Evolutionary conservation across 2,113 vertebrate species (phyloP).

Genomic region (Tiliqua scincoides): DNA sequence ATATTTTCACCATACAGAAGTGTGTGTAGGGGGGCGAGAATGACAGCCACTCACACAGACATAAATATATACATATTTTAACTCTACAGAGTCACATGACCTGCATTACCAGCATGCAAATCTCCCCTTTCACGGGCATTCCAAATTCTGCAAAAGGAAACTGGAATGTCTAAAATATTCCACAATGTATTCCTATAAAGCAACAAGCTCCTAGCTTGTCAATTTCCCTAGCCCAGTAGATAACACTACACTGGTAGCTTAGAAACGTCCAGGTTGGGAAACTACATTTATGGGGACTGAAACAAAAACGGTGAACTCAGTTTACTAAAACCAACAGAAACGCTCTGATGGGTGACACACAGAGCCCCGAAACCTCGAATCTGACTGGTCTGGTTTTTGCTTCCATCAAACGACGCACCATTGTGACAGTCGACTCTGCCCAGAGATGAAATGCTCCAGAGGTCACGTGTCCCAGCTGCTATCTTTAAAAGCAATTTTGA

Average conservation of each 20-base stretch:
- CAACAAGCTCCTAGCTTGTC: conserved; percentile 47
- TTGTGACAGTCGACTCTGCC: conserved; percentile 56
- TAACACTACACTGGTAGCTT: background rate
- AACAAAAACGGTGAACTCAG: conserved; percentile 20
- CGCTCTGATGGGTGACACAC: background rate
- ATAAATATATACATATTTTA: conserved; percentile 78
- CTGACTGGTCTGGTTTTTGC: conserved; percentile 46
- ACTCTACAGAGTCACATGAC: conserved; percentile 73
- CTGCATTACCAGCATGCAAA: conserved; percentile 81
- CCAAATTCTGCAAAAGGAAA: conserved; percentile 74
- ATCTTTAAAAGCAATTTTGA: conserved; percentile 95
- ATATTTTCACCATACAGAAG: conserved; percentile 69
- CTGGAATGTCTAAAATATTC: conserved; percentile 79
- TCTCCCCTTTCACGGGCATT: conserved; percentile 58
- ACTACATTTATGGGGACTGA: conserved; percentile 41
- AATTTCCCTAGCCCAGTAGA: conserved; percentile 52
- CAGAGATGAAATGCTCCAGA: background rate
- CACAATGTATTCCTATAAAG: conserved; percentile 59
- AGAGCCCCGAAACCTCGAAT: conserved; percentile 48
- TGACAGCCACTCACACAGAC: conserved; percentile 70
- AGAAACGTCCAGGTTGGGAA: conserved; percentile 22
- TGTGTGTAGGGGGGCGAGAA: background rate
- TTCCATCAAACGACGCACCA: conserved; percentile 50
- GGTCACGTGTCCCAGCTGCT: conserved; percentile 96
- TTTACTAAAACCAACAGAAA: background rate